A percentile compares a stretch with the other conserved stretches of the same genome.
phyloP scores from a whole-genome alignment of 2,797 vertebrate genomes.

The Novumbra hubbsi region DNA sequence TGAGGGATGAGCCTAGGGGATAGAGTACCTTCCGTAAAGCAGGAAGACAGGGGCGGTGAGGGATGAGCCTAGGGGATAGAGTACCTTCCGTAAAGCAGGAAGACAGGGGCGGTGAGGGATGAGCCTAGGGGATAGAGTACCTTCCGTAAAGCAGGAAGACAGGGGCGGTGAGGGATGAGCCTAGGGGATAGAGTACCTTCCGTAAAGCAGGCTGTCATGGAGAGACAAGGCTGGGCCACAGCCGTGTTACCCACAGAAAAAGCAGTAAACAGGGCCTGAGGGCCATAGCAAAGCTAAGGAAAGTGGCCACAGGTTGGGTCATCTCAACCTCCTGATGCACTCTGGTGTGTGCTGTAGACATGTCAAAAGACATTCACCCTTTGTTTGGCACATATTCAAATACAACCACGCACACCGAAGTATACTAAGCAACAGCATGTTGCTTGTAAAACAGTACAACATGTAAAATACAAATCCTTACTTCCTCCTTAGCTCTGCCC shows the following conservation, averaged over 20 bases:
- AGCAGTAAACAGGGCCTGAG: slow-evolving; percentile 20
- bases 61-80: slow-evolving; percentile 42
- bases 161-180: slow-evolving; percentile 38
- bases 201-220: slow-evolving; percentile 61
- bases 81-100: slow-evolving; percentile 74
- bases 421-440: background rate
- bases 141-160: slow-evolving; percentile 53
- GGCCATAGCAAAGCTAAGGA: background rate
- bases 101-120: slow-evolving; percentile 80
- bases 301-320: slow-evolving; percentile 82
- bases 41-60: slow-evolving; percentile 43
- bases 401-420: background rate
- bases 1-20: too few species aligned
- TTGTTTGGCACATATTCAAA: background rate
- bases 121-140: too few species aligned
- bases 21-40: too few species aligned
- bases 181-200: slow-evolving; percentile 47
- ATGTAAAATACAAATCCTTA: background rate
- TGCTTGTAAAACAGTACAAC: too few species aligned
- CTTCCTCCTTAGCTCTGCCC: background rate
- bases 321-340: background rate
- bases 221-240: slow-evolving; percentile 56
- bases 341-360: background rate
- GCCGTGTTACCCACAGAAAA: slow-evolving; percentile 28
- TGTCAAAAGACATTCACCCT: background rate